Evolutionary conservation across 2,113 vertebrate species (phyloP), one percentile per base, ranked within the genome.

Genomic region (Tichodroma muraria): DNA sequence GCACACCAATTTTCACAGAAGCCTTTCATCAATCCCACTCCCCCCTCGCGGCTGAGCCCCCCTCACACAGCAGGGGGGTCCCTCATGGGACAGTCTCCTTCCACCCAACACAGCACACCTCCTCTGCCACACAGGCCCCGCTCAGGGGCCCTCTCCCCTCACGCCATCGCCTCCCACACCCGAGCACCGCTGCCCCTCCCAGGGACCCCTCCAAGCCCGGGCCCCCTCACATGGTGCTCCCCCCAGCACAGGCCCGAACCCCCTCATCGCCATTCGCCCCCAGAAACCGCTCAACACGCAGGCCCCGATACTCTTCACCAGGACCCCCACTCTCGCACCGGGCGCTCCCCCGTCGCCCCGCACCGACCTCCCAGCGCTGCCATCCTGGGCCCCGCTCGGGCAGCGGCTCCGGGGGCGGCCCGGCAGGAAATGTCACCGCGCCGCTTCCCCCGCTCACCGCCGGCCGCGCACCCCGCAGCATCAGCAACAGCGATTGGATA

Each of bases 341-440:
- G 9, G 53, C 22, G n/a, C 6, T 31, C 11, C 28, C 66, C 77
- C 52, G 18, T 10, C 9, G 47, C 56, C 49, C 83, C 42, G 45
- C 88, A 98, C 99, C 98, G 97, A 99, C 99, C 99, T 99, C 99
- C 99, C 98, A 98, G 98, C 98, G 99, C 99, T 98, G 99, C 99
- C 99, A 99, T 99, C 98, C 98, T 99, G 93, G 86, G 95, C 94
- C 97, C 96, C 86, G 94, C 94, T 97, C 95, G 84, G 95, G 93
- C 96, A 96, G 97, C 97, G 96, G 97, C 96, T 97, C 89, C 72
- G 68, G 88, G 73, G 80, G 85, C 44, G 87, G 89, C 87, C 92
- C 94, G 95, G 96, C 80, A 97, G 96, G 97, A 98, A 97, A 97
- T 97, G 98, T 97, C 98, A 97, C 83, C 85, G 86, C 96, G 77